Conservation (phyloP, 23 tunicate species). For the Clavelina lepadiformis region DNA sequence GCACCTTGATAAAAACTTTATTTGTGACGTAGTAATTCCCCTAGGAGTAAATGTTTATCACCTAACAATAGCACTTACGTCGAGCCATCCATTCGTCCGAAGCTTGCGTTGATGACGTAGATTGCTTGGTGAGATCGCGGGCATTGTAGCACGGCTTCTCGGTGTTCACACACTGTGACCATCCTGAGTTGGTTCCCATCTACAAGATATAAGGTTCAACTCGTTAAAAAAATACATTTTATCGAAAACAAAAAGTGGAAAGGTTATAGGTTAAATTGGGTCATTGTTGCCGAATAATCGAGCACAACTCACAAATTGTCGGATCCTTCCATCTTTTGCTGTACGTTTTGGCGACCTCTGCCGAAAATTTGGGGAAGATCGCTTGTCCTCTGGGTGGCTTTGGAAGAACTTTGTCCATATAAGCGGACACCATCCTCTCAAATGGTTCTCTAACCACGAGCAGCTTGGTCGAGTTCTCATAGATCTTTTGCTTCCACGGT, state of each 20-base stretch:
- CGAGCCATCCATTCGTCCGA: slow-evolving; percentile 27
- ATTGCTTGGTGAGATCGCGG: slow-evolving; percentile 11
- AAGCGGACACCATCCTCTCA: slow-evolving; percentile 54
- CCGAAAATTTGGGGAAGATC: slow-evolving; percentile 24
- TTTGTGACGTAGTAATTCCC: neutral
- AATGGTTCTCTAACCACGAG: slow-evolving; percentile 53
- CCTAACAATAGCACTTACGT: slow-evolving; percentile 13
- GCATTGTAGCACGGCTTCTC: slow-evolving; percentile 23
- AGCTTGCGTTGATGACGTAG: slow-evolving; percentile 18
- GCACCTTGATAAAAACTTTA: neutral
- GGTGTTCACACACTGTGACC: slow-evolving; percentile 4
- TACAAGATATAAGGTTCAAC: neutral
- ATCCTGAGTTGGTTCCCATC: neutral
- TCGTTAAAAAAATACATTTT: neutral
- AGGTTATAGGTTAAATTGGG: neutral
- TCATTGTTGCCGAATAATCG: too few relatives aligned
- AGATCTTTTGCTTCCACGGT: neutral
- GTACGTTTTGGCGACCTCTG: slow-evolving; percentile 38
- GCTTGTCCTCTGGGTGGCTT: slow-evolving; percentile 1
- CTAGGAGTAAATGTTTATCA: neutral
- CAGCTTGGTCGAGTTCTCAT: slow-evolving; percentile 10
- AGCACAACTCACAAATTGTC: neutral
- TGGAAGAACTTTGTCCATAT: slow-evolving; percentile 39
- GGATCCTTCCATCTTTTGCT: slow-evolving; percentile 23
- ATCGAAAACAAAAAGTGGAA: neutral